phyloP scores from a whole-genome alignment of 2,888 invertebrate species.

The Drosophila leonis region DNA sequence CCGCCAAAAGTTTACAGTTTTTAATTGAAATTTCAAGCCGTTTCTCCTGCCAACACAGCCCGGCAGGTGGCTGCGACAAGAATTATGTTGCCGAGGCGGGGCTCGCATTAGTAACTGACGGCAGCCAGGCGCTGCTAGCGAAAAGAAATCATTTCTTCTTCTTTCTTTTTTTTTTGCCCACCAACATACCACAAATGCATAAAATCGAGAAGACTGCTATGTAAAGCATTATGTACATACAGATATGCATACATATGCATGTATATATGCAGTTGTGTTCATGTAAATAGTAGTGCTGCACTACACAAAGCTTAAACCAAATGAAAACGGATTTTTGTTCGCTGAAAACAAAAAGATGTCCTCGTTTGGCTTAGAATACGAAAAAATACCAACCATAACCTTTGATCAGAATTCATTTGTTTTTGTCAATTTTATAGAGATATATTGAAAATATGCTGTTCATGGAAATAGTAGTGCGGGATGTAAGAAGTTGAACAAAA shows the following conservation, averaged over 20 bases:
- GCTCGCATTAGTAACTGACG: not conserved
- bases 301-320: not conserved
- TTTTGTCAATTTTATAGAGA: no score
- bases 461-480: no score
- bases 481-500: no score
- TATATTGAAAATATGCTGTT: no score
- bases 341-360: no score
- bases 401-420: no score
- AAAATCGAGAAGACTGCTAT: not conserved
- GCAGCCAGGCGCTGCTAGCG: not conserved
- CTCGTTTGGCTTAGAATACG: no score
- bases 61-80: constrained; percentile 28
- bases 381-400: no score
- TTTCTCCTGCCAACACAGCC: constrained; percentile 17
- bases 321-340: no score
- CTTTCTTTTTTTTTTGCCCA: not conserved
- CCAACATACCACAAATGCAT: not conserved
- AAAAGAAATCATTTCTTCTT: constrained; percentile 24
- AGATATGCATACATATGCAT: not conserved
- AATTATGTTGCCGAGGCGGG: not conserved
- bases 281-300: not conserved
- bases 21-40: constrained; percentile 73
- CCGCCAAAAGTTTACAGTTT: constrained; percentile 48
- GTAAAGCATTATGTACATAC: not conserved
- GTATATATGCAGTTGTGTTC: not conserved